A percentile compares a stretch with the other conserved stretches of the same genome.
Evolutionary conservation across 2,113 vertebrate genomes (phyloP).

Genomic region (Hippocampus zosterae): DNA sequence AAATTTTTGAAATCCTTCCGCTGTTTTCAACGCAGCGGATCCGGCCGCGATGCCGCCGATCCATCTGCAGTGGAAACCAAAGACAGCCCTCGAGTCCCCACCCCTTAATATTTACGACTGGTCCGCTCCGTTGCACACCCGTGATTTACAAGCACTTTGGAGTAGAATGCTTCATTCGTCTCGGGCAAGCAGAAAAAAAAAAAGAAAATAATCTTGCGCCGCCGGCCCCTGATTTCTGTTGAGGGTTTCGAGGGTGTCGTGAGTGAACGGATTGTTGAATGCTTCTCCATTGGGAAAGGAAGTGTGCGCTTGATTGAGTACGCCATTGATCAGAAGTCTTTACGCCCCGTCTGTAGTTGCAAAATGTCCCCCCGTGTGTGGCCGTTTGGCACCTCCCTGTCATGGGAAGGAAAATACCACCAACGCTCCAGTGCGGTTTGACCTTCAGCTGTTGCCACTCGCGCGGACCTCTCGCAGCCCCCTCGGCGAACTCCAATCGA

Average conservation of each 20-base stretch:
- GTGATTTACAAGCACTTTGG: background rate
- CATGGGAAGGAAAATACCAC: slow-evolving; percentile 17
- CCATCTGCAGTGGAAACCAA: background rate
- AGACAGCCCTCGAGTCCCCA: background rate
- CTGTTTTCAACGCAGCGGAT: background rate
- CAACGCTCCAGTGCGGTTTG: slow-evolving; percentile 39
- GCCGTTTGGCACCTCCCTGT: background rate
- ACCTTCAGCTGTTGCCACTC: slow-evolving; percentile 62
- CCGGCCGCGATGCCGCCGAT: background rate
- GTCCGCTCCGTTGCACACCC: background rate
- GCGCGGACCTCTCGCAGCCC: slow-evolving; percentile 53
- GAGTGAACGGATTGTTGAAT: background rate
- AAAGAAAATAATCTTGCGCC: background rate
- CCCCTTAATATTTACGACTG: background rate
- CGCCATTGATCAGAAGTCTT: too few species aligned
- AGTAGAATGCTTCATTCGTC: background rate
- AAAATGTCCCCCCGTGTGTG: too few species aligned
- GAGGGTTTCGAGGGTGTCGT: background rate
- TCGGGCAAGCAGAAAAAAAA: background rate
- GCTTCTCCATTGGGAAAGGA: too few species aligned
- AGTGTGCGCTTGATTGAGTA: too few species aligned
- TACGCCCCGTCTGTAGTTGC: too few species aligned
- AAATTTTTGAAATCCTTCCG: background rate
- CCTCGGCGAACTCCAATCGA: slow-evolving; percentile 54
- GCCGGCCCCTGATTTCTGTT: background rate